A percentile compares a stretch with the other conserved stretches of the same genome.
Evolutionary conservation across 1,140 invertebrate species (phyloP).

Genomic region (Metaphire vulgaris): DNA sequence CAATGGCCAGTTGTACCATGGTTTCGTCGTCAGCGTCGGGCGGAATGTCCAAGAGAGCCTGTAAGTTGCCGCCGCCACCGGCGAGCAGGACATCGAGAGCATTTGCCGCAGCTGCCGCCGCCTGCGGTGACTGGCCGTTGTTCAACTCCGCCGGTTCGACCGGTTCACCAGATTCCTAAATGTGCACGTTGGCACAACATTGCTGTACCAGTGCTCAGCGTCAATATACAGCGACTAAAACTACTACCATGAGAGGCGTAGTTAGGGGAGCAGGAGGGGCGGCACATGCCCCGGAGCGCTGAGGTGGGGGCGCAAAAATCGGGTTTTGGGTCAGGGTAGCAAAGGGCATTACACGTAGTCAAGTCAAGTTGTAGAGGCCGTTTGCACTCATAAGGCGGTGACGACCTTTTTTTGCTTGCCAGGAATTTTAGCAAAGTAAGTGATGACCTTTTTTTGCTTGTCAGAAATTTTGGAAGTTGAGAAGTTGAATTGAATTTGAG

Average conservation of each 20-base stretch:
- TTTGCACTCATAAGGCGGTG: too few species aligned
- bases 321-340: neutral
- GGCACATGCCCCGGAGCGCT: too few species aligned
- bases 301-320: too few species aligned
- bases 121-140: conserved; percentile 8
- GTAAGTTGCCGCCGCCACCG: conserved; percentile 58
- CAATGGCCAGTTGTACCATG: conserved; percentile 92
- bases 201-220: neutral
- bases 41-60: conserved; percentile 74
- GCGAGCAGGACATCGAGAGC: conserved; percentile 57
- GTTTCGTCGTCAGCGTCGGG: conserved; percentile 89
- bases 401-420: too few species aligned
- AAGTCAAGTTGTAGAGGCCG: too few species aligned
- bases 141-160: neutral
- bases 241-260: too few species aligned
- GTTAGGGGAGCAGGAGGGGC: too few species aligned
- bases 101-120: conserved; percentile 16
- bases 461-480: too few species aligned
- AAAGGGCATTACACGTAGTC: neutral
- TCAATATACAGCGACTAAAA: too few species aligned
- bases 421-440: too few species aligned
- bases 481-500: too few species aligned
- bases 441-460: too few species aligned
- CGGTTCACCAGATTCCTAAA: neutral
- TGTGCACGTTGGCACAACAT: conserved; percentile 5